phyloP scores from a whole-genome alignment of 1,140 invertebrate species.

The Drosophila pseudoananassae region DNA sequence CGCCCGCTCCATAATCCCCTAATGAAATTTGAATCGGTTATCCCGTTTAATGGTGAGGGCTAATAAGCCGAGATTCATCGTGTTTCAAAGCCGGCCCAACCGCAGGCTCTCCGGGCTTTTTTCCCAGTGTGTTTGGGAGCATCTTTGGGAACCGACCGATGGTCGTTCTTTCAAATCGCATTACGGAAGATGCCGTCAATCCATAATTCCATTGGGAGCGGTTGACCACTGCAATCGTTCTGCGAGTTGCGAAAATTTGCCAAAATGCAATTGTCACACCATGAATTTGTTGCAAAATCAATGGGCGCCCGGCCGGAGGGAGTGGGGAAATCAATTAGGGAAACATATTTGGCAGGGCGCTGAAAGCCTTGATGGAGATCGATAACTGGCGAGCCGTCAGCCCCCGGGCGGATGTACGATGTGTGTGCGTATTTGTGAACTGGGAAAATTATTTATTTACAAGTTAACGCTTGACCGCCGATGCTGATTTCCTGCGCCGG shows the following conservation, averaged over 20 bases:
- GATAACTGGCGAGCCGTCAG: constrained; percentile 50
- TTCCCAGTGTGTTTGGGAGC: neutral
- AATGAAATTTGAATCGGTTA: constrained; percentile 67
- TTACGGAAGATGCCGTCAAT: constrained; percentile 44
- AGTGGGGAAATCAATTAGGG: constrained; percentile 67
- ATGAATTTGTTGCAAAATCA: constrained; percentile 18
- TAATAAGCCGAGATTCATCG: constrained; percentile 73
- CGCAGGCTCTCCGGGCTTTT: constrained; percentile 7
- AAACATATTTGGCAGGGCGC: constrained; percentile 65
- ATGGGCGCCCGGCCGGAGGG: neutral
- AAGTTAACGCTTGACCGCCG: constrained; percentile 48
- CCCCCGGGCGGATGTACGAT: constrained; percentile 16
- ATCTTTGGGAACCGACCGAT: constrained; percentile 20
- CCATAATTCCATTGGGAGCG: constrained; percentile 57
- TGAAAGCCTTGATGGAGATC: constrained; percentile 58
- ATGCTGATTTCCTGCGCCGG: constrained; percentile 22
- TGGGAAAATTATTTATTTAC: constrained; percentile 43
- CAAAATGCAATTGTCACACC: constrained; percentile 66
- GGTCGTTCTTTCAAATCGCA: constrained; percentile 27
- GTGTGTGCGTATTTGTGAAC: constrained; percentile 34
- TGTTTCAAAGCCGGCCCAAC: constrained; percentile 16
- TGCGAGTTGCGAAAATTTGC: constrained; percentile 64
- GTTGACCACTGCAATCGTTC: constrained; percentile 44
- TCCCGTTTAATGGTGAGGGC: constrained; percentile 37
- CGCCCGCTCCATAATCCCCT: constrained; percentile 8